Conservation (phyloP, 2,888 invertebrate species). For the Choreutis nemorana region DNA sequence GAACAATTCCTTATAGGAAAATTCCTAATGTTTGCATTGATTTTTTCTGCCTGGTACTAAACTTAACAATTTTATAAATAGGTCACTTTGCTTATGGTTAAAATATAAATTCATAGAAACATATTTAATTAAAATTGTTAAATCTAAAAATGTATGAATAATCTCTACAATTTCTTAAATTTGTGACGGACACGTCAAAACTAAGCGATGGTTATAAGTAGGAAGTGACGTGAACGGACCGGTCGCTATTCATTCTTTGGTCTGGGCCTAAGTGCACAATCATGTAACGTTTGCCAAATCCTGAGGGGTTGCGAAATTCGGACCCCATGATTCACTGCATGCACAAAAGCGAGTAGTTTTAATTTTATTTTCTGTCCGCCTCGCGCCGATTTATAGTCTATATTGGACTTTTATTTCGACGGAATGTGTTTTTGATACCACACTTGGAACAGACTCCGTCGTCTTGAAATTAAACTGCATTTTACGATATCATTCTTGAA, state of each 20-base stretch:
- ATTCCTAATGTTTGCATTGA: no score
- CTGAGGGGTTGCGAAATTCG: constrained; percentile 35
- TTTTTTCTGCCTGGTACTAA: no score
- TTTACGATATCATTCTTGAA: background rate
- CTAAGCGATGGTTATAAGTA: no score
- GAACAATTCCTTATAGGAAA: no score
- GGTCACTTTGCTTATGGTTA: no score
- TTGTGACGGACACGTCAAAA: no score
- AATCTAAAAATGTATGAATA: no score
- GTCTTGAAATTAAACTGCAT: background rate
- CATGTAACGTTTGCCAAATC: constrained; percentile 61
- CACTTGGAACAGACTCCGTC: background rate
- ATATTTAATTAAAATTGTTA: no score
- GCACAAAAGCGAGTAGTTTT: constrained; percentile 30
- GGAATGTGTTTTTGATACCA: constrained; percentile 17
- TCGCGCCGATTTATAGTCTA: constrained; percentile 37
- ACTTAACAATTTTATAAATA: no score
- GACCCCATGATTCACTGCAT: constrained; percentile 43
- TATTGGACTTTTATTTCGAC: constrained; percentile 34
- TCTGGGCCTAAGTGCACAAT: constrained; percentile 60
- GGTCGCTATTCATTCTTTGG: constrained; percentile 16
- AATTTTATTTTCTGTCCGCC: constrained; percentile 45
- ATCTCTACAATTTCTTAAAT: no score
- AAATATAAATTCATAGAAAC: no score
- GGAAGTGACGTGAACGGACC: no score